Conservation (phyloP, 2,888 invertebrate genomes). For the Timandra comae region DNA sequence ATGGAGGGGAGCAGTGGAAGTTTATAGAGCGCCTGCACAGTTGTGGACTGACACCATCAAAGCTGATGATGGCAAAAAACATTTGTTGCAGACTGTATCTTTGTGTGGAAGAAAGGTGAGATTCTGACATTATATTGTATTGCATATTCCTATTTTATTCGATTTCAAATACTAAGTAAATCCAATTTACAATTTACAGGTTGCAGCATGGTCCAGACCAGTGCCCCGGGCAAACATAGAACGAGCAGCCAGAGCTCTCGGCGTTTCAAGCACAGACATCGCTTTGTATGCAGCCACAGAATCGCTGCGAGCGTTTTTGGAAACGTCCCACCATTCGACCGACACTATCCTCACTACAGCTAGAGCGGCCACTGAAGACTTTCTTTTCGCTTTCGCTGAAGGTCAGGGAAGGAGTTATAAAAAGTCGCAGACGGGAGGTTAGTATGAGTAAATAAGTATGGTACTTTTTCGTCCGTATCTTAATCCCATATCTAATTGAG, state of each 20-base stretch:
- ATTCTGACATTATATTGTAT: not conserved
- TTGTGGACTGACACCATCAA: constrained; percentile 77
- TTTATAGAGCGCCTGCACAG: constrained; percentile 55
- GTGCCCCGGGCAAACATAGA: constrained; percentile 76
- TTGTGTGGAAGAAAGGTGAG: constrained; percentile 81
- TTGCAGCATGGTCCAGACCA: constrained; percentile 83
- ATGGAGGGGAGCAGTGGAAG: constrained; percentile 42
- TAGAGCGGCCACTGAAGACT: constrained; percentile 76
- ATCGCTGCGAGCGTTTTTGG: constrained; percentile 80
- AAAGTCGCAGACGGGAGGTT: constrained; percentile 74
- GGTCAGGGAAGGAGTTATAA: constrained; percentile 65
- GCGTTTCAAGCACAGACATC: constrained; percentile 80
- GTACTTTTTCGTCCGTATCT: constrained; percentile 24
- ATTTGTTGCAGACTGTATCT: constrained; percentile 79
- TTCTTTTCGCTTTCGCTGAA: constrained; percentile 69
- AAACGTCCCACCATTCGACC: constrained; percentile 71
- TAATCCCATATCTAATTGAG: no score
- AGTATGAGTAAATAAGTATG: constrained; percentile 8
- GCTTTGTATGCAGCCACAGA: constrained; percentile 79
- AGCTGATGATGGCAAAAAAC: constrained; percentile 70
- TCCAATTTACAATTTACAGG: constrained; percentile 48
- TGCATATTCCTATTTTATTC: no score
- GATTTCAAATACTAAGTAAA: not conserved
- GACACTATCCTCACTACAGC: constrained; percentile 79
- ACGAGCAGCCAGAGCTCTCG: constrained; percentile 76